phyloP scores from a whole-genome alignment of 2,888 invertebrate genomes.

The Allolobophora icterica region DNA sequence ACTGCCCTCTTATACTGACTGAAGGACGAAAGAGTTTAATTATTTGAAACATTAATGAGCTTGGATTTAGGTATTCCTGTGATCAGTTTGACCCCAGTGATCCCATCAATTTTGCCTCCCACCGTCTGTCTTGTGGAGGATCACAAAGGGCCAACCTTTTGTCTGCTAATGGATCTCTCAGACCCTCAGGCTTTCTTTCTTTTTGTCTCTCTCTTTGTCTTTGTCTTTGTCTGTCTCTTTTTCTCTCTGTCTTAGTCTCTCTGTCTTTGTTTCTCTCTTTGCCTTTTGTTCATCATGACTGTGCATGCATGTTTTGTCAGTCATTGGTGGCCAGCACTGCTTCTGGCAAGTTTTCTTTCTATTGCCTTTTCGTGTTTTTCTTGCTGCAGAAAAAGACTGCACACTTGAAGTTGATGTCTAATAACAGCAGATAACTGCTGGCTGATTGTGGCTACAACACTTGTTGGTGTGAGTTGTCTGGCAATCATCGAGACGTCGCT shows the following conservation, averaged over 20 bases:
- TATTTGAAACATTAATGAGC: constrained; percentile 2
- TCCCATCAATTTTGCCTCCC: background rate
- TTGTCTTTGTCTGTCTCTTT: background rate
- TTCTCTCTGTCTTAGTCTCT: constrained; percentile 28
- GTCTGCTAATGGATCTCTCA: background rate
- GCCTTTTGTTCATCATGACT: background rate
- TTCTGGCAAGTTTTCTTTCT: background rate
- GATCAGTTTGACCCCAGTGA: background rate
- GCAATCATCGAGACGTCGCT: background rate
- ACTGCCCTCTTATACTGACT: no score
- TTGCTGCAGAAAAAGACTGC: background rate
- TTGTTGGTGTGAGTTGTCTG: constrained; percentile 14
- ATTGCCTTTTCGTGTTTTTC: background rate
- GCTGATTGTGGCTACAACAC: background rate
- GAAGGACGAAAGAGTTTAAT: background rate
- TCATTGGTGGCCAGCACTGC: constrained; percentile 1
- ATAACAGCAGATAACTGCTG: background rate
- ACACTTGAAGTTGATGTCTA: background rate
- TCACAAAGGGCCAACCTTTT: background rate
- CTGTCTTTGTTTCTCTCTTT: background rate
- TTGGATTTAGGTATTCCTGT: background rate
- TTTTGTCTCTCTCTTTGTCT: constrained; percentile 13
- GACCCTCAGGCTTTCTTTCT: background rate
- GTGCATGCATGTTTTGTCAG: background rate
- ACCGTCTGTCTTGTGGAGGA: background rate